Percentiles rank a stretch among this genome's conserved stretches.
phyloP scores from a whole-genome alignment of 1,140 invertebrate species.

The Drosophila funebris region DNA sequence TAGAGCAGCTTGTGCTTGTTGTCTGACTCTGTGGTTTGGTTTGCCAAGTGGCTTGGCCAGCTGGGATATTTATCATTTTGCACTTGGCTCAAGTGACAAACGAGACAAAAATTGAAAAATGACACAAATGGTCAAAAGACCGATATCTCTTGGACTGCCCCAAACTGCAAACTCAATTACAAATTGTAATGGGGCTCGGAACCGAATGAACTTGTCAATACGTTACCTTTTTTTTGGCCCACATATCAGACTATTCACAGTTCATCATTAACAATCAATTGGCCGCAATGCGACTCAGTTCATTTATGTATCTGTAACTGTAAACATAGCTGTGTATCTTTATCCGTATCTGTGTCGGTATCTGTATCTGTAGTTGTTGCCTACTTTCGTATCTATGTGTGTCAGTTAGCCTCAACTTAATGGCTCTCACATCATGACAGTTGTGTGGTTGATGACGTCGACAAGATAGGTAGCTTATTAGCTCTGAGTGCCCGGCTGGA shows the following conservation, averaged over 20 bases:
- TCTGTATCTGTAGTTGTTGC: slow-evolving; percentile 4
- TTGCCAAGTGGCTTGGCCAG: not conserved
- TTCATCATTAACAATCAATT: slow-evolving; percentile 37
- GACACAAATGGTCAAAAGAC: slow-evolving; percentile 29
- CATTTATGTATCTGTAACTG: not conserved
- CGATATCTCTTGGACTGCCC: not conserved
- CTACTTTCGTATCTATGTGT: slow-evolving; percentile 58
- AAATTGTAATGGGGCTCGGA: slow-evolving; percentile 34
- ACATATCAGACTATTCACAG: not conserved
- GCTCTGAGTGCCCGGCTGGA: slow-evolving; percentile 44
- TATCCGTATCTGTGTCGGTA: slow-evolving; percentile 6
- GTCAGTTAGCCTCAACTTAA: slow-evolving; percentile 59
- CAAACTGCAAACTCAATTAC: slow-evolving; percentile 48
- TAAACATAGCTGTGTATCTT: too few relatives aligned
- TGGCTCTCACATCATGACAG: slow-evolving; percentile 30
- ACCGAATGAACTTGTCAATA: slow-evolving; percentile 41
- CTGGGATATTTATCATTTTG: slow-evolving; percentile 68
- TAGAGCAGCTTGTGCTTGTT: not conserved
- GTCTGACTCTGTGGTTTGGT: slow-evolving; percentile 31
- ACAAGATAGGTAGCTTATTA: too few relatives aligned
- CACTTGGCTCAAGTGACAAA: slow-evolving; percentile 64
- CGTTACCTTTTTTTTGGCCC: slow-evolving; percentile 22
- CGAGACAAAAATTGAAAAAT: slow-evolving; percentile 54
- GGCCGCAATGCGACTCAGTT: slow-evolving; percentile 6
- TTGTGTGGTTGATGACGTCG: slow-evolving; percentile 28